Evolutionary conservation across 2,113 vertebrate genomes (phyloP).

Genomic region (Sander vitreus): DNA sequence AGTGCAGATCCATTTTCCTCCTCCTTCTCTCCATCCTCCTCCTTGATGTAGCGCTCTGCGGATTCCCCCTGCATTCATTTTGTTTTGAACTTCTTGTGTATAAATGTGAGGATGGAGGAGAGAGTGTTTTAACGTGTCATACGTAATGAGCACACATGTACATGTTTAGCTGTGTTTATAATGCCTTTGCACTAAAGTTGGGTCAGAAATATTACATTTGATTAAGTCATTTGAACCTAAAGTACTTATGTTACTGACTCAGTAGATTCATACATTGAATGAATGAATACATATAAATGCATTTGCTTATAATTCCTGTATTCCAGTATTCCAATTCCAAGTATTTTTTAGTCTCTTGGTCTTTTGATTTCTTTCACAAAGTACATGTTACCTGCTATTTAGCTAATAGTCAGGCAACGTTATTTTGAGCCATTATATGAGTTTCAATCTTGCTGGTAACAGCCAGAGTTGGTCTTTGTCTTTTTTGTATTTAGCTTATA

Average conservation of each 20-base stretch:
- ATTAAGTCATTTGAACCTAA: neutral
- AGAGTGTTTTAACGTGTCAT: neutral
- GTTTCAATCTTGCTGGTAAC: neutral
- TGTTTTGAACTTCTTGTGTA: slow-evolving; percentile 17
- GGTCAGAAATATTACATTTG: neutral
- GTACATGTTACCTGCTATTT: neutral
- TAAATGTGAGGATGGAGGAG: neutral
- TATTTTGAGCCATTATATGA: neutral
- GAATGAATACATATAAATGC: no score
- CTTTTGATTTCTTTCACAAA: neutral
- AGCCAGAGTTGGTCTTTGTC: neutral
- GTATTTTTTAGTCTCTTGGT: neutral
- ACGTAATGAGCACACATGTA: neutral
- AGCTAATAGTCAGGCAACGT: neutral
- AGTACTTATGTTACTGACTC: neutral
- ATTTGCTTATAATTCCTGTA: no score
- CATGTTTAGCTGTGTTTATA: neutral
- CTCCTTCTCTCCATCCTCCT: slow-evolving; percentile 8
- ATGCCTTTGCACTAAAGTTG: neutral
- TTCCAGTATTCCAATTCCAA: no score
- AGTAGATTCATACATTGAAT: neutral
- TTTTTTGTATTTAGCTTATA: neutral
- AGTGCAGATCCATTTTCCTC: slow-evolving; percentile 46
- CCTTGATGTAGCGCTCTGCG: slow-evolving; percentile 13
- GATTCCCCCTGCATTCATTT: slow-evolving; percentile 27